Evolutionary conservation across 1,140 invertebrate species (phyloP).

Genomic region (Platyscapa corneri): DNA sequence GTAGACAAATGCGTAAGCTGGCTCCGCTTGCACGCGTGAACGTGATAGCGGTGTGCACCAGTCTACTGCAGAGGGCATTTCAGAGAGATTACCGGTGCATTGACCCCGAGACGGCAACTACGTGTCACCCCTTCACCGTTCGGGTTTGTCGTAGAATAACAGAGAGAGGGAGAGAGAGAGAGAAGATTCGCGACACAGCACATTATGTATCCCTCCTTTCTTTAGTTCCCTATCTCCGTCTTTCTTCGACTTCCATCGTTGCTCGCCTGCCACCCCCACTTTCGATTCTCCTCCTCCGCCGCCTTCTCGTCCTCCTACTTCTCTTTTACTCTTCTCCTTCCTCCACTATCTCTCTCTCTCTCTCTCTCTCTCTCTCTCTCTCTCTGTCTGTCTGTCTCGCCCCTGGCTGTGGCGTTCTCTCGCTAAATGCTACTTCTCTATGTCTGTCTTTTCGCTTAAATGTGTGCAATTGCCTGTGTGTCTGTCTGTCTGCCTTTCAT

Average conservation of each 20-base stretch:
- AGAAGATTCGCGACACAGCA: neutral
- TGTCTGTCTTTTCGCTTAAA: conserved; percentile 20
- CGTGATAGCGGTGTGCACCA: conserved; percentile 48
- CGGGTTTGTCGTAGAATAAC: neutral
- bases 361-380: conserved; percentile 35
- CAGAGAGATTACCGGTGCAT: conserved; percentile 54
- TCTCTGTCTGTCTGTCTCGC: neutral
- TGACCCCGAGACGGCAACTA: conserved; percentile 46
- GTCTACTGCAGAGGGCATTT: conserved; percentile 53
- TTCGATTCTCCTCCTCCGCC: conserved; percentile 5
- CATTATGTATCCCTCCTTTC: neutral
- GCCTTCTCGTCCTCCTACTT: conserved; percentile 37
- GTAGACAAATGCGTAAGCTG: neutral
- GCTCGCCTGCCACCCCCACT: neutral
- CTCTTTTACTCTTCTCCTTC: neutral
- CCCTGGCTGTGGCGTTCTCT: neutral
- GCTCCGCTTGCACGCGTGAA: neutral
- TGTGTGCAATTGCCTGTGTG: neutral
- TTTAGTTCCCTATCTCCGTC: conserved; percentile 14
- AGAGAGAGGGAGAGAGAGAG: neutral
- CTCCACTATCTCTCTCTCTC: neutral
- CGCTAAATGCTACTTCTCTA: too few relatives aligned
- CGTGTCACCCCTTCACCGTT: conserved; percentile 48
- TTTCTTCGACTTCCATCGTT: conserved; percentile 24
- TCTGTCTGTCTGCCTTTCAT: neutral